These are phyloP conservation scores for Zoanthus solanderi DNA, from an alignment of 92 coral and sea anemone species.

Conservation along the genomic window DNA sequence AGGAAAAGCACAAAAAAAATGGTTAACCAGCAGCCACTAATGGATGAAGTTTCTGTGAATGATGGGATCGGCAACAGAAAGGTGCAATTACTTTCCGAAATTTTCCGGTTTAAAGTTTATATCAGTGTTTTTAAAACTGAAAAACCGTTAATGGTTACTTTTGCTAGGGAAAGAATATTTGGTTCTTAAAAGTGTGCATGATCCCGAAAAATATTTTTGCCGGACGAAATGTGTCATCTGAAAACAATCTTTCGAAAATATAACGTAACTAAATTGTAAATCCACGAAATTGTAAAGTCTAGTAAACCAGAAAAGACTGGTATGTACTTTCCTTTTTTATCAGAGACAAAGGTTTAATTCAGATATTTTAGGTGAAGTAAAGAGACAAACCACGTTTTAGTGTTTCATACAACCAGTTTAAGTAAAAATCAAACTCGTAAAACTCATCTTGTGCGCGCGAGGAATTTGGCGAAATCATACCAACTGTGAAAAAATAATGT, in stretches of 20 bases:
- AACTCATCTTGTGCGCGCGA: neutral
- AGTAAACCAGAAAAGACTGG: too few species aligned
- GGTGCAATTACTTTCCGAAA: neutral
- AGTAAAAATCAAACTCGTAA: neutral
- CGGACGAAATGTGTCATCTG: too few species aligned
- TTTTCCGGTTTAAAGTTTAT: neutral
- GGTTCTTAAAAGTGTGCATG: neutral
- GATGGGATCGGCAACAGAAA: slow-evolving; percentile 7
- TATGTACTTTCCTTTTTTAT: too few species aligned
- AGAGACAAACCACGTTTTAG: too few species aligned
- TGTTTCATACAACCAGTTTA: neutral
- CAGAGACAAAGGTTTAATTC: too few species aligned
- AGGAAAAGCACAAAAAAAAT: neutral
- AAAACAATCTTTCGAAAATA: too few species aligned
- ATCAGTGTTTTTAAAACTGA: neutral
- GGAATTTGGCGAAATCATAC: neutral
- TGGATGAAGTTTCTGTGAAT: slow-evolving; percentile 14
- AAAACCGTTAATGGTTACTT: neutral
- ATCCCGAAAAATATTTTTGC: neutral
- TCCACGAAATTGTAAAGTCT: too few species aligned
- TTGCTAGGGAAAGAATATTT: neutral
- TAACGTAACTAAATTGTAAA: too few species aligned
- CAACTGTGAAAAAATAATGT: too few species aligned
- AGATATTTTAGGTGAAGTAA: too few species aligned
- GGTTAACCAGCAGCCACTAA: slow-evolving; percentile 14